Evolutionary conservation across 2,888 invertebrate species (phyloP).

Genomic region (Andrena dorsata): DNA sequence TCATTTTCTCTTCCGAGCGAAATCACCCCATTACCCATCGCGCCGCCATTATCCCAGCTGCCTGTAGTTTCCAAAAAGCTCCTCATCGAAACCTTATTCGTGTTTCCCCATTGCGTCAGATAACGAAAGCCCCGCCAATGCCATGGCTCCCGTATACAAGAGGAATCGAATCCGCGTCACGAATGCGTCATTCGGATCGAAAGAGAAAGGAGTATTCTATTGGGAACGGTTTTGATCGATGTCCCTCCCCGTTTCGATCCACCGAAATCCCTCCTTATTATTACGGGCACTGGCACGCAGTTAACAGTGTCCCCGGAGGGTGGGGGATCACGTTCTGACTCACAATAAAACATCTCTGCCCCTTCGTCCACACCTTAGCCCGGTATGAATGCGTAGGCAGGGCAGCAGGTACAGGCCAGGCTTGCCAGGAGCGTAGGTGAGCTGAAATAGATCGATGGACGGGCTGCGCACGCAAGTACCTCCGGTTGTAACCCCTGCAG

Average conservation of each 20-base stretch:
- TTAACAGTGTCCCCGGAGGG: slow-evolving; percentile 3
- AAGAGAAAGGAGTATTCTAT: slow-evolving; percentile 5
- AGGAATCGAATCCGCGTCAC: background rate
- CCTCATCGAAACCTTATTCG: background rate
- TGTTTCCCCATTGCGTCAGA: background rate
- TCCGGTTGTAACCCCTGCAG: slow-evolving; percentile 69
- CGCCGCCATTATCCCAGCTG: too few relatives aligned
- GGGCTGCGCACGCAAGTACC: slow-evolving; percentile 79
- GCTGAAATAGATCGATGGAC: slow-evolving; percentile 79
- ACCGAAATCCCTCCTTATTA: slow-evolving; percentile 23
- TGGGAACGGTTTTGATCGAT: slow-evolving; percentile 24
- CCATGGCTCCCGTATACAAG: background rate
- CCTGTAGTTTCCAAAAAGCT: background rate
- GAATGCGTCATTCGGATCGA: background rate
- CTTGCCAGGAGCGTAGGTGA: slow-evolving; percentile 73
- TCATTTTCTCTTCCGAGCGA: too few relatives aligned
- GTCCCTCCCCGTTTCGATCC: background rate
- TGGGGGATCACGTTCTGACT: slow-evolving; percentile 12
- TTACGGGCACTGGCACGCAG: background rate
- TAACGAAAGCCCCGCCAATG: background rate
- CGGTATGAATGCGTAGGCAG: slow-evolving; percentile 62
- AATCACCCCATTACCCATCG: too few relatives aligned
- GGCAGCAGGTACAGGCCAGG: slow-evolving; percentile 58
- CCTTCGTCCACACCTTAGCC: slow-evolving; percentile 20
- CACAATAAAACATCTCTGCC: slow-evolving; percentile 24